Evolutionary conservation across 2,797 vertebrate genomes (phyloP).

Genomic region (Lepilemur septentrionalis): DNA sequence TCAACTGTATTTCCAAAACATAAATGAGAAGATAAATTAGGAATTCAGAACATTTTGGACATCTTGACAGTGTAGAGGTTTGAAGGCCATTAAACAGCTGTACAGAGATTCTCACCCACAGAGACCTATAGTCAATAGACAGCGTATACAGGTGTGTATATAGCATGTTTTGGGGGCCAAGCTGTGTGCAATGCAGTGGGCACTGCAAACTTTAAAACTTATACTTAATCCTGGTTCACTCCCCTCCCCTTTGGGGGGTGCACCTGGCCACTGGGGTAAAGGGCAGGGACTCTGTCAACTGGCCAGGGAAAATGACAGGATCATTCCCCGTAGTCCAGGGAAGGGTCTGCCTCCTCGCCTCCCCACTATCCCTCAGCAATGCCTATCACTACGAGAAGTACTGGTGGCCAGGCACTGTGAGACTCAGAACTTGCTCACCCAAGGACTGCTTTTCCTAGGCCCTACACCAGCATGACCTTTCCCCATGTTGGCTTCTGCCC

Average conservation of each 20-base stretch:
- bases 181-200: neutral
- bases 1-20: neutral
- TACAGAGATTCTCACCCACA: neutral
- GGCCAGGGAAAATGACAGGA: neutral
- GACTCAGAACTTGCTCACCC: neutral
- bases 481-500: neutral
- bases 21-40: neutral
- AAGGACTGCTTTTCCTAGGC: neutral
- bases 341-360: neutral
- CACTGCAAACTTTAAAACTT: neutral
- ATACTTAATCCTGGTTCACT: neutral
- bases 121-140: neutral
- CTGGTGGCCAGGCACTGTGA: neutral
- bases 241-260: neutral
- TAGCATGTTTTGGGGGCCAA: neutral
- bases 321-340: neutral
- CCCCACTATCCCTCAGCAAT: neutral
- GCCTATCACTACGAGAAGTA: neutral
- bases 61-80: neutral
- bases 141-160: fast-evolving
- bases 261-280: neutral
- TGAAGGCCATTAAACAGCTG: neutral
- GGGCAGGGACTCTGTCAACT: neutral
- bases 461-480: neutral
- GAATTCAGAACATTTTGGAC: neutral